A percentile compares a stretch with the other conserved stretches of the same genome.
These are phyloP conservation scores for Mesorhabditis sp. DNA, from an alignment of 2,888 invertebrate genomes.

Conservation along the genomic window DNA sequence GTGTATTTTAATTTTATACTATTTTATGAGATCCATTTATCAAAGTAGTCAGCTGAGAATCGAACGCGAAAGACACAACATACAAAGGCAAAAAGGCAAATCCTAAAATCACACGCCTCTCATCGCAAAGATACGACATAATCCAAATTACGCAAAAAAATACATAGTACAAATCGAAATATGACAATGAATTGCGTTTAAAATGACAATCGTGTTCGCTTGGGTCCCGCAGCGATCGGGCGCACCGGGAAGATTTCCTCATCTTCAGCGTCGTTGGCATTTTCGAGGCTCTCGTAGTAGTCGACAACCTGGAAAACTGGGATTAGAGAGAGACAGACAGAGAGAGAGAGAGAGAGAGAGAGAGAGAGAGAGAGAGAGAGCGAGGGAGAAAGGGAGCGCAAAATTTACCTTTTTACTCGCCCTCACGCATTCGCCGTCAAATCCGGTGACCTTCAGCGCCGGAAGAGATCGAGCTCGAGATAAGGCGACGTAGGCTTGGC, in stretches of 20 bases:
- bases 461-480: conserved; percentile 82
- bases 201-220: conserved; percentile 2
- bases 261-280: background rate
- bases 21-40: too few relatives aligned
- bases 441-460: conserved; percentile 31
- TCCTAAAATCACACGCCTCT: too few relatives aligned
- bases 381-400: background rate
- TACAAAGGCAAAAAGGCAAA: too few relatives aligned
- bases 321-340: background rate
- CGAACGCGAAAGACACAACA: too few relatives aligned
- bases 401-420: conserved; percentile 31
- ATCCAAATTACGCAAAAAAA: too few relatives aligned
- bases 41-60: too few relatives aligned
- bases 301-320: conserved; percentile 22
- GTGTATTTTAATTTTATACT: too few relatives aligned
- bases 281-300: conserved; percentile 15
- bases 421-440: conserved; percentile 30
- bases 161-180: too few relatives aligned
- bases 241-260: background rate
- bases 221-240: background rate
- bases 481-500: conserved; percentile 91
- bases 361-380: too few relatives aligned
- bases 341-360: too few relatives aligned
- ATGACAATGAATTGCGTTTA: background rate
- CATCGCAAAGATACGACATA: too few relatives aligned